Evolutionary conservation across 2,797 vertebrate genomes (phyloP).

Genomic region (Arremon brunneinucha): DNA sequence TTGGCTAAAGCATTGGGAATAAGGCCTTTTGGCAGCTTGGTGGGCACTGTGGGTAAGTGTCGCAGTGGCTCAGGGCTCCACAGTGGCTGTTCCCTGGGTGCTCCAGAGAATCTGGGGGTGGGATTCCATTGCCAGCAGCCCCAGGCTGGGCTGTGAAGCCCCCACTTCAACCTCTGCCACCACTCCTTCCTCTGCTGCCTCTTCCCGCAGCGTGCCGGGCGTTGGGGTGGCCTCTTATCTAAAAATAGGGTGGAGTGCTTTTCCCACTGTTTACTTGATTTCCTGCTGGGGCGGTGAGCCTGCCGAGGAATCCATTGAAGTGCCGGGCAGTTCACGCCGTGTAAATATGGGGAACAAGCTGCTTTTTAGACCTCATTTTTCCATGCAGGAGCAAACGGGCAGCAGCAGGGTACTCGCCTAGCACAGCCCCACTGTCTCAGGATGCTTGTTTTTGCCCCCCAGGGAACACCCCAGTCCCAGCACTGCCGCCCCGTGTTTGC

Average conservation of each 20-base stretch:
- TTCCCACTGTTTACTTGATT: slow-evolving; percentile 58
- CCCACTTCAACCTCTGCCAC: background rate
- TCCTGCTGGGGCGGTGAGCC: slow-evolving; percentile 41
- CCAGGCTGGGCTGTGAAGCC: background rate
- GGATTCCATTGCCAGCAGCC: background rate
- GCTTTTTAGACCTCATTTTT: slow-evolving; percentile 17
- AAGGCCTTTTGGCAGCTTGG: background rate
- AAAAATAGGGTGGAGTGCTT: slow-evolving; percentile 47
- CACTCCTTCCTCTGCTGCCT: background rate
- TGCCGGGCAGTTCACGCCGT: background rate
- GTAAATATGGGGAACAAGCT: background rate
- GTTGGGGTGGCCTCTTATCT: background rate
- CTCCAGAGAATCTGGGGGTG: background rate
- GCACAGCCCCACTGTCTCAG: background rate
- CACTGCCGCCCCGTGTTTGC: background rate
- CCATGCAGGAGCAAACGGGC: background rate
- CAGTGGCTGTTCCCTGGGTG: background rate
- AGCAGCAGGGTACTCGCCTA: background rate
- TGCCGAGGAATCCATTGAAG: slow-evolving; percentile 4
- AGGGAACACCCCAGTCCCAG: background rate
- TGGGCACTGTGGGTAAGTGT: fast-evolving
- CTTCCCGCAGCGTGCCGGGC: fast-evolving
- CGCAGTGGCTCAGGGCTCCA: fast-evolving
- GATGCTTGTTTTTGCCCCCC: background rate
- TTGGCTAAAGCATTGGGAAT: background rate